Evolutionary conservation across 2,888 invertebrate species (phyloP), one percentile per base, ranked within the genome.

Genomic region (Metacarcinus magister): DNA sequence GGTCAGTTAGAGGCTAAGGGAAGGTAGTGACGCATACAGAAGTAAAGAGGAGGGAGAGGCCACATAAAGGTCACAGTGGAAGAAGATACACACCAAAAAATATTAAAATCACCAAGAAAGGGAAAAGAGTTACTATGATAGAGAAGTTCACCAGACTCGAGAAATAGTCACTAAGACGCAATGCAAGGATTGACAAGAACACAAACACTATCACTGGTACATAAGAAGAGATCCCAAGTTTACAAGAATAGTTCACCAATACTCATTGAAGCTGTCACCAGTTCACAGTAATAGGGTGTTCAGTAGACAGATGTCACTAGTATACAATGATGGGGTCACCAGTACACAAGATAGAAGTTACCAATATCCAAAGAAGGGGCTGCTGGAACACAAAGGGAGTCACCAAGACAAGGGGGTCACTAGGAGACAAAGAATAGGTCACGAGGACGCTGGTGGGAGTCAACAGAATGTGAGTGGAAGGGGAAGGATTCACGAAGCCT

Each of bases 401-500:
- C 32, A 82, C 82, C 28, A 82, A 82, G 82, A 32, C 32, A 82
- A 82, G 82, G 82, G 82, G 32, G 82, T 82, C 67, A 23, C 67
- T 67, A n/a, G 67, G n/a, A 67, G 67, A 67, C 67, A 67, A 67
- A 67, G 67, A 67, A 67, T n/a, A 67, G 67, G 67, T 67, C 67
- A 67, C 23, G n/a, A 67, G n/a, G 67, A 54, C 67, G 67, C 67
- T n/a, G 67, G 23, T n/a, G 90, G 46, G 44, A 90, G 43, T 67
- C 67, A 23, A 67, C 67, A 67, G n/a, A n/a, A 67, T 67, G 67
- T 67, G 67, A 67, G 67, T 67, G 67, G 67, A 67, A 67, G 67
- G 4, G 44, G 28, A 92, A 92, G 48, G 92, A 46, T 46, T n/a
- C 46, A 16, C 8, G 48, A 54, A 32, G 32, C 2, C 28, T 2